Base-by-base conservation (phyloP, 2,888 invertebrate species). In the Athrips mouffetella region DNA sequence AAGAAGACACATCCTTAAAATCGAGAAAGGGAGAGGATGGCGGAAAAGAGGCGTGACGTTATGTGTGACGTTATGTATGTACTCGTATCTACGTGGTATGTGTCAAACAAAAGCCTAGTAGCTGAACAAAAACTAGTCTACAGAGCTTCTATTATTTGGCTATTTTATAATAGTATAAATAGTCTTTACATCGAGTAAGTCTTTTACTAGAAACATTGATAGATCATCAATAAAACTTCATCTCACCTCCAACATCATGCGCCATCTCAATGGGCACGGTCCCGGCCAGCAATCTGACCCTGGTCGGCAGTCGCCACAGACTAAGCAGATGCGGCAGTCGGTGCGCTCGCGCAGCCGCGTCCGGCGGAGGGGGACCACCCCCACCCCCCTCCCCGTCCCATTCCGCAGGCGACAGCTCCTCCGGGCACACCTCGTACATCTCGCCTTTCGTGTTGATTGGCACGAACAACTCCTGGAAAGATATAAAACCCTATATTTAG, bases 361-460 rank as follows among this genome's bases (percentile, higher is more conserved):
- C 86, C 18, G 84, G 75, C 2, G 78, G 73, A 21, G 37, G 81
- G 86, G 7, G 64, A 25, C 55, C n/a, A 10, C 10, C 8, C 67
- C 81, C 54, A 85, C 84, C 70, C 76, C 84, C 70, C 76, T 88
- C 63, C 83, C 89, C 67, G 70, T 89, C 84, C 77, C 89, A 85
- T 55, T 90, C 90, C 57, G 80, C 89, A 41, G 88, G 89, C 29
- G 90, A 89, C 67, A 88, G 59, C 84, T 87, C 79, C 70, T 85
- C 77, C 54, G 89, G 82, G 77, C 90, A 75, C 79, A 92, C 76
- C 82, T 92, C 83, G 75, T 93, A 94, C 75, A 94, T 91, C 75
- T 93, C 93, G 35, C 94, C 94, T 73, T 93, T 92, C 46, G 93
- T 92, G 63, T 92, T 91, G 67, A 94, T 89, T 20, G 94, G 93